Evolutionary conservation across 1,140 invertebrate genomes (phyloP).

Genomic region (Battus philenor): DNA sequence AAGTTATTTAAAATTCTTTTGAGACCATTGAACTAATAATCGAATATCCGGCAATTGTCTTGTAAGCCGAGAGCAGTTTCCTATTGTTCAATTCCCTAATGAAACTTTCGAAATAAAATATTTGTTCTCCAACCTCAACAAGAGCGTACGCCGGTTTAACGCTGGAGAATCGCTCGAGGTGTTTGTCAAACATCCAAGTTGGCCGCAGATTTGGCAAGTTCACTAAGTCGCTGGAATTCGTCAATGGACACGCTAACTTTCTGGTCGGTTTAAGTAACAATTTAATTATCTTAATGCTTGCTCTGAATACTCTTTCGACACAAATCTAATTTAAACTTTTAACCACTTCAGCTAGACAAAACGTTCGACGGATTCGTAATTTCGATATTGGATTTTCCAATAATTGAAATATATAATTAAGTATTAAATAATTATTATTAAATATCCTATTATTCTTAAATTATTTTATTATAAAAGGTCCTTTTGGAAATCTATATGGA

Average conservation of each 20-base stretch:
- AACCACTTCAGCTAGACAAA: not conserved
- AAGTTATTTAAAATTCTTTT: too few species aligned
- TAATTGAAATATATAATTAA: too few species aligned
- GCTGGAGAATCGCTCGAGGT: slow-evolving; percentile 23
- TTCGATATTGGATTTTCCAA: too few species aligned
- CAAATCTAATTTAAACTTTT: slow-evolving; percentile 6
- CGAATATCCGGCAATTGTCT: not conserved
- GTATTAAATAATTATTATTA: too few species aligned
- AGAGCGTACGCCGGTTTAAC: slow-evolving; percentile 13
- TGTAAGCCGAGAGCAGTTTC: not conserved
- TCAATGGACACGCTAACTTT: slow-evolving; percentile 28
- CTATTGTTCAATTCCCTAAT: slow-evolving; percentile 12
- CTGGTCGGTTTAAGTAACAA: slow-evolving; percentile 22
- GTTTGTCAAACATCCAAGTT: slow-evolving; percentile 29
- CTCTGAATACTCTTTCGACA: slow-evolving; percentile 17
- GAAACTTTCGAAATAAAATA: slow-evolving; percentile 9
- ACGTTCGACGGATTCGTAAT: slow-evolving; percentile 16
- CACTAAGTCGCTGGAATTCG: slow-evolving; percentile 16
- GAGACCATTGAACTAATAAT: too few species aligned
- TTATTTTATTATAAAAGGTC: too few species aligned
- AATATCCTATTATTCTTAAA: too few species aligned
- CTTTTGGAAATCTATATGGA: too few species aligned
- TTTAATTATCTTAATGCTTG: slow-evolving; percentile 24
- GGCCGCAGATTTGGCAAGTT: slow-evolving; percentile 27
- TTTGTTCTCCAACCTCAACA: slow-evolving; percentile 7